These are phyloP conservation scores for Lacanobia wlatinum DNA, from an alignment of 2,888 invertebrate species.

Conservation along the genomic window DNA sequence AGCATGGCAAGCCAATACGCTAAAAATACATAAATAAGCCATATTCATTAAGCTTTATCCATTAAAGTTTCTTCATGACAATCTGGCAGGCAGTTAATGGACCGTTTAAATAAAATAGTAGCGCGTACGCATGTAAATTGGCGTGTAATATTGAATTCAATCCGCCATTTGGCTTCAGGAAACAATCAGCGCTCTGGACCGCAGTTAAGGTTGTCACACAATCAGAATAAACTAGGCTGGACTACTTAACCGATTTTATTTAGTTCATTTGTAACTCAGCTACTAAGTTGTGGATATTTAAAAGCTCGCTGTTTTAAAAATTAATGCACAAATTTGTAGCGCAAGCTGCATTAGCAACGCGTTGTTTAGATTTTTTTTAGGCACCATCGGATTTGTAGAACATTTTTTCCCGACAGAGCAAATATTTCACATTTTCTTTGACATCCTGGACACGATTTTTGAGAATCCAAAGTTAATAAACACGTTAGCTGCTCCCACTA, in stretches of 20 bases:
- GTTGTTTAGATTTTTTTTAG: too few species aligned
- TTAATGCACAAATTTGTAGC: too few species aligned
- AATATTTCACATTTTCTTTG: too few species aligned
- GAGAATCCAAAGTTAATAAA: neutral
- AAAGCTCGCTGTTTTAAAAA: too few species aligned
- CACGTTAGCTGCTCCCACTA: neutral
- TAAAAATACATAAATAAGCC: neutral
- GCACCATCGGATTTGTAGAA: too few species aligned
- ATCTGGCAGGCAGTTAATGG: slow-evolving; percentile 32
- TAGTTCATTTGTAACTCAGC: neutral
- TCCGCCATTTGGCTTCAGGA: slow-evolving; percentile 67
- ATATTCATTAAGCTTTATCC: neutral
- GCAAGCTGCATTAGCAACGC: too few species aligned
- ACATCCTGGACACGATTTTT: neutral
- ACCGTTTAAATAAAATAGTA: slow-evolving; percentile 55
- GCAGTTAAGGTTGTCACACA: slow-evolving; percentile 21
- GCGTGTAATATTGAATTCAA: slow-evolving; percentile 73
- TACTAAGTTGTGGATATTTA: too few species aligned
- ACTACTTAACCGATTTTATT: neutral
- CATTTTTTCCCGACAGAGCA: too few species aligned
- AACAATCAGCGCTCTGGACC: slow-evolving; percentile 62
- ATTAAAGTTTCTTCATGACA: slow-evolving; percentile 31
- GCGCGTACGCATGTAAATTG: slow-evolving; percentile 69
- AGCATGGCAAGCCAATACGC: neutral
- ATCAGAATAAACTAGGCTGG: neutral